These are phyloP conservation scores for Oxyura jamaicensis DNA, from an alignment of 2,113 vertebrate genomes.

Conservation along the genomic window DNA sequence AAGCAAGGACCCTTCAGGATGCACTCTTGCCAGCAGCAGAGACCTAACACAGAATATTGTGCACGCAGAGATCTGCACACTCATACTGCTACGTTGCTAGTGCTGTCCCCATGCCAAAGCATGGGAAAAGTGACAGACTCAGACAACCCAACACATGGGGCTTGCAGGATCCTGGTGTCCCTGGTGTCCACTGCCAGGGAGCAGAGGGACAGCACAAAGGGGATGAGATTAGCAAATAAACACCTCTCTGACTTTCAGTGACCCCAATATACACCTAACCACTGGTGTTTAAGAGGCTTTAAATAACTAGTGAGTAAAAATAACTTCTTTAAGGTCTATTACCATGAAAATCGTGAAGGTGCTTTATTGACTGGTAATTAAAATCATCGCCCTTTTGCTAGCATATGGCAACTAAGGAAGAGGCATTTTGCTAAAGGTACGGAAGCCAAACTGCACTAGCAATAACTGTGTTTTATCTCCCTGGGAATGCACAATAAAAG, in stretches of 20 bases:
- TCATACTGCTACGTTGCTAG: background rate
- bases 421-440: background rate
- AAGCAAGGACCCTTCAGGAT: background rate
- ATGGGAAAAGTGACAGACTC: background rate
- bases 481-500: constrained; percentile 19
- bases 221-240: background rate
- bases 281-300: background rate
- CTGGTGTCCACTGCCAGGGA: background rate
- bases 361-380: constrained; percentile 52
- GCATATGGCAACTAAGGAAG: background rate
- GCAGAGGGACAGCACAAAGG: background rate
- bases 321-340: background rate
- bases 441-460: background rate
- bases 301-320: background rate
- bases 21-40: background rate
- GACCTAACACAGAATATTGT: background rate
- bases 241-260: background rate
- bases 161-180: background rate
- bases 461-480: constrained; percentile 41
- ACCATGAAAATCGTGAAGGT: background rate
- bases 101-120: background rate
- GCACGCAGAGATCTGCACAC: background rate
- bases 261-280: background rate
- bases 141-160: accelerated
- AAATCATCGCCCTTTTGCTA: constrained; percentile 9